Conservation (phyloP, 30 jellyfish, hydroid and myxozoan genomes). For the Aurelia sp. region DNA sequence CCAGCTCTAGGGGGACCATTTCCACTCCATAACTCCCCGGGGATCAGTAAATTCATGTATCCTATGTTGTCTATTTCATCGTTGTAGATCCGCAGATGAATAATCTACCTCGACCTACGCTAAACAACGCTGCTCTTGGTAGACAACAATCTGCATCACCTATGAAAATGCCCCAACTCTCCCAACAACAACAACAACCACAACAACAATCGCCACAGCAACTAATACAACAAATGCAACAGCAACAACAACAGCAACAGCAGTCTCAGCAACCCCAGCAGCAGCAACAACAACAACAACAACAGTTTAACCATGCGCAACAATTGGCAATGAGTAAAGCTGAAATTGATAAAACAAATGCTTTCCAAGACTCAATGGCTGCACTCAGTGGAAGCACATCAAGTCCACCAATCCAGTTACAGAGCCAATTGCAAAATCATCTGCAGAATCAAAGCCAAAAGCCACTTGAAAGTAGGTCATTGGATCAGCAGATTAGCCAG, state of each 20-base stretch:
- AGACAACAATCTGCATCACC: constrained; percentile 47
- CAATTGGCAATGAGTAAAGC: constrained; percentile 39
- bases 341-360: constrained; percentile 44
- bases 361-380: constrained; percentile 47
- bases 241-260: constrained; percentile 45
- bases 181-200: constrained; percentile 48
- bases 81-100: constrained; percentile 14
- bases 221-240: constrained; percentile 11
- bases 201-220: constrained; percentile 32
- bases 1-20: too few species aligned
- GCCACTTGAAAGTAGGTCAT: constrained; percentile 42
- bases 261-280: constrained; percentile 67
- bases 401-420: constrained; percentile 52
- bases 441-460: constrained; percentile 29
- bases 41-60: too few species aligned
- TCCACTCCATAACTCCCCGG: too few species aligned
- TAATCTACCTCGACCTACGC: constrained; percentile 29
- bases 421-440: constrained; percentile 24
- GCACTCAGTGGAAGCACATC: constrained; percentile 50
- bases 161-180: constrained; percentile 55
- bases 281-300: constrained; percentile 74
- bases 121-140: constrained; percentile 24
- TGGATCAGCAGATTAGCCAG: constrained; percentile 48
- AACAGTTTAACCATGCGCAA: constrained; percentile 71
- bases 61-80: too few species aligned